A percentile compares a stretch with the other conserved stretches of the same genome.
These are phyloP conservation scores for Podargus strigoides DNA, from an alignment of 2,797 vertebrate genomes.

Conservation along the genomic window DNA sequence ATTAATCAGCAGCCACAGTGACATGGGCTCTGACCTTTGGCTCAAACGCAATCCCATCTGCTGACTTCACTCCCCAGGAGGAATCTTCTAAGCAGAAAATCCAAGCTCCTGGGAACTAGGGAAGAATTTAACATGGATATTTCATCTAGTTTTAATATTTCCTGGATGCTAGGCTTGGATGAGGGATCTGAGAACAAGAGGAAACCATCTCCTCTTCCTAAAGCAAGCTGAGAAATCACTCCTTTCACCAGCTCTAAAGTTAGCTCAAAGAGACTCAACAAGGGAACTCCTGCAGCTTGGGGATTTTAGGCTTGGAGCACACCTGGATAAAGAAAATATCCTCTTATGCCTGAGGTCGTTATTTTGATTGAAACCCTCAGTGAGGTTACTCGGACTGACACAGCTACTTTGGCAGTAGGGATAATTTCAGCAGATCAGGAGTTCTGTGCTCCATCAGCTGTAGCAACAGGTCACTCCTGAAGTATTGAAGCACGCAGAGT, in stretches of 20 bases:
- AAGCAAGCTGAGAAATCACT: neutral
- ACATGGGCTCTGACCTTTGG: neutral
- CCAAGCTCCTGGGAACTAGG: neutral
- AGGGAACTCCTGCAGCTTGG: neutral
- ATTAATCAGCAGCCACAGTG: neutral
- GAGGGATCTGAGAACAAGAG: neutral
- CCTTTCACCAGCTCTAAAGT: neutral
- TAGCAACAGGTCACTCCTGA: neutral
- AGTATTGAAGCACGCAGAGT: rapidly evolving
- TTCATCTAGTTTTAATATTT: neutral
- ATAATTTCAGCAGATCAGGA: neutral
- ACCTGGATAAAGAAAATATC: neutral
- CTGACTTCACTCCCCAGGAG: neutral
- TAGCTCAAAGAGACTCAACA: neutral
- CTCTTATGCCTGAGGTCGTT: too few relatives aligned
- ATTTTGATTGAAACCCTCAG: neutral
- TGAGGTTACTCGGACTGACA: neutral
- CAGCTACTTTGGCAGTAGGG: neutral
- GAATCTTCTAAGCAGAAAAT: neutral
- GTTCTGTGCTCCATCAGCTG: neutral
- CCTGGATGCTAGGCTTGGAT: neutral
- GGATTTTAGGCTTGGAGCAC: neutral
- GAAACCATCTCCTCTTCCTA: neutral
- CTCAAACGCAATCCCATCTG: neutral
- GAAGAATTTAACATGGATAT: neutral